Evolutionary conservation across 2,113 vertebrate genomes (phyloP), one percentile per base, ranked within the genome.

Genomic region (Pelodiscus sinensis): DNA sequence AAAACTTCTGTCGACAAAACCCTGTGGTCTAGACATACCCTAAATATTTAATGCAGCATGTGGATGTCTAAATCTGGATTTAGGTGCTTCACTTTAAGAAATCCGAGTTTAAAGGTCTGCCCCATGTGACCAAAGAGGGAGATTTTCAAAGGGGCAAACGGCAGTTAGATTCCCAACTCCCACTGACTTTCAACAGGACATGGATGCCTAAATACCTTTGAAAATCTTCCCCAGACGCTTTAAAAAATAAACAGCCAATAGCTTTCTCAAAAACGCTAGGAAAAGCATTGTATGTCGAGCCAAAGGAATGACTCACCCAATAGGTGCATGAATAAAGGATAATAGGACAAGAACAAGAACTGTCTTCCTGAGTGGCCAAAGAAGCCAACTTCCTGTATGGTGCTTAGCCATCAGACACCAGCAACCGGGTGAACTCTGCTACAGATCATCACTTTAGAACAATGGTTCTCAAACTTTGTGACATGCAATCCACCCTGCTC

Each of bases 341-440:
- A 85, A 10, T 71, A 86, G 58, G 78, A 18, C 68, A 35, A 92
- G 90, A 79, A 9, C 54, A 86, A 60, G 75, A 94, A 54, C 68
- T 68, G 35, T 54, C 50, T n/a, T 90, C 22, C 52, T 38, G 52
- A 24, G 82, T 9, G 62, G 92, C 84, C 79, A 90, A 92, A 90
- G 54, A 21, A 90, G 50, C 15, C 79, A 92, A 38, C 90, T 92
- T 95, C 91, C 85, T 60, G 25, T 35, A 71, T 81, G n/a, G 2
- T 85, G 50, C 27, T 89, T 58, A 84, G 78, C 50, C 81, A 91
- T 82, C 92, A 81, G 82, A 22, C 86, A 75, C 38, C 82, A 29
- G 91, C 85, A 82, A 87, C n/a, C 81, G 31, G 60, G 51, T 54
- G 73, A 94, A 86, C 56, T 7, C 19, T 81, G 75, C 25, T 94